Base-by-base conservation (phyloP, 1,140 invertebrate genomes). In the Schlechtendalia chinensis region DNA sequence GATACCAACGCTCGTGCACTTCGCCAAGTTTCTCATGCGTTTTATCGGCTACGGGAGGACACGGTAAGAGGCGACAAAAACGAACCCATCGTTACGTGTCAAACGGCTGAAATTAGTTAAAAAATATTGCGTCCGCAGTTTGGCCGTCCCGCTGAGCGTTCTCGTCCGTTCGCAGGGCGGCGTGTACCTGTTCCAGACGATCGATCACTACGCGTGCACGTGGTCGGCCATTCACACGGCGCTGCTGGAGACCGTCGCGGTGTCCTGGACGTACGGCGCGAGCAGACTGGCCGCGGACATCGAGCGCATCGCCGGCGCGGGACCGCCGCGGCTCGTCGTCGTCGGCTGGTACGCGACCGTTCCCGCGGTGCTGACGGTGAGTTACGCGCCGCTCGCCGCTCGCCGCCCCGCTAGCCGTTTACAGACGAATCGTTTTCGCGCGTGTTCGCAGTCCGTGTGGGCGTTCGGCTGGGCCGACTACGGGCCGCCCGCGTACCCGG, bases 191-290 rank as follows among this genome's bases (percentile, higher is more conserved):
- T 97, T 97, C 85, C 93, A 96, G 89, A 86, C 97, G 50, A 93
- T 97, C 84, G 95, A 97, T 85, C 94, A 95, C 85, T 97, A 96
- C 85, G 92, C 94, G 10, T 94, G 95, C 22, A 95, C 94, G 0
- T 90, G 96, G 82, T 95, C 94, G 12, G 92, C 96, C 54, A 96
- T 96, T 89, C 95, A 95, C 83, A 88, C 97, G 54, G 94, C 94
- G 53, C 95, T 97, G 85, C 95, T 96, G 85, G 95, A 97, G 89
- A 90, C 95, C 19, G 92, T 96, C 45, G 94, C 92, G 5, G 91
- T 97, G 54, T 91, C 93, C 0, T 97, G 95, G 95, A 91, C 95
- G 84, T 97, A 97, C 85, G 95, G 95, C n/a, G 92, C 93, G 0
- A 89, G 89, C 54, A 88, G 93, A 82, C 85, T 97, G 63, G 91